phyloP scores from a whole-genome alignment of 2,113 vertebrate species.

The Sceloporus undulatus region DNA sequence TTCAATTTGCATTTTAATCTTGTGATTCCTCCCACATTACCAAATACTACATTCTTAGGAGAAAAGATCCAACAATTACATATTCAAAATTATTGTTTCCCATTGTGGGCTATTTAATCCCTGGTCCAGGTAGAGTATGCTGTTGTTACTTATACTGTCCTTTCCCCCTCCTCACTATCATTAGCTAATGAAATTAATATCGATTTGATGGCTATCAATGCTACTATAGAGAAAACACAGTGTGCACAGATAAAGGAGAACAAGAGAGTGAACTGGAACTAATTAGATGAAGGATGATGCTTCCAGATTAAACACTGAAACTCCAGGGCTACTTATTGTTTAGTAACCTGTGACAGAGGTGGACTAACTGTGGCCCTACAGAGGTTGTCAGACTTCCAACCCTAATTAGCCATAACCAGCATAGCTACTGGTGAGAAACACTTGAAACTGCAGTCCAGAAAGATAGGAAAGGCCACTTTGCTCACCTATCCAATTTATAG shows the following conservation, averaged over 20 bases:
- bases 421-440: neutral
- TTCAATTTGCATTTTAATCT: neutral
- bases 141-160: neutral
- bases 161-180: neutral
- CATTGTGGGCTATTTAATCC: neutral
- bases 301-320: neutral
- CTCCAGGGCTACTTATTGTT: neutral
- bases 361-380: too few relatives aligned
- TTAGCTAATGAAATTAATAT: neutral
- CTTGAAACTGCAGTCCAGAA: too few relatives aligned
- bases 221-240: neutral
- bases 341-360: too few relatives aligned
- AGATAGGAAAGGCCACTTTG: too few relatives aligned
- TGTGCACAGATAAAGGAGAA: neutral
- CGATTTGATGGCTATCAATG: neutral
- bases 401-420: neutral
- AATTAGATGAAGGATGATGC: neutral
- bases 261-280: neutral
- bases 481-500: too few relatives aligned
- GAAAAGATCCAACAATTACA: neutral
- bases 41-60: neutral
- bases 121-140: neutral
- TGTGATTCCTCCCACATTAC: neutral
- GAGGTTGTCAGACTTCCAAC: too few relatives aligned
- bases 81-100: neutral